Evolutionary conservation across 2,113 vertebrate species (phyloP), one percentile per base, ranked within the genome.

Genomic region (Podiceps cristatus): DNA sequence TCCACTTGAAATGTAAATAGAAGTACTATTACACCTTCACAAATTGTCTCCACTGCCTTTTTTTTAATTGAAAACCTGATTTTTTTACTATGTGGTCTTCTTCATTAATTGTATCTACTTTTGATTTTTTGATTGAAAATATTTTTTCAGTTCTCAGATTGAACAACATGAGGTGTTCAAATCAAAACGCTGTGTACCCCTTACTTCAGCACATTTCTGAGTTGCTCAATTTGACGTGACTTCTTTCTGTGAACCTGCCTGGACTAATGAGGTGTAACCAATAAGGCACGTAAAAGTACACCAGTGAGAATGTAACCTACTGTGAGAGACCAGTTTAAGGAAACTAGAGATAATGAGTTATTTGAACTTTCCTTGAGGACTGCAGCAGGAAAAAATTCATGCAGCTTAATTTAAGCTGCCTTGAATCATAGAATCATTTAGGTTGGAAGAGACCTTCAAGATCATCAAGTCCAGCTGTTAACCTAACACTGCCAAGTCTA

Each of bases 141-240:
- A 29, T 7, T 20, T 78, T 78, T 82, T 72, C 13, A 7, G 5
- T 67, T 85, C 53, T 72, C 16, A 18, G 5, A 15, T 22, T 42
- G 31, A 88, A 79, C 75, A 31, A 13, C 0, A 0, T 37, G 8
- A 7, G 6, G 2, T 29, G 31, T 75, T 78, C n/a, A 74, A 71
- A 82, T 55, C 17, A 45, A 74, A 45, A 3, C 53, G 2, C 18
- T 31, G 5, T 9, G 9, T 44, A 28, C 17, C 44, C 4, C 16
- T 60, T 14, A 28, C 14, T 71, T 75, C 47, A 42, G 7, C 28
- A 58, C 14, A 8, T 81, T 90, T 58, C 77, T 74, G 40, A 69
- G n/a, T 23, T 3, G 2, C 31, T 73, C 8, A 29, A 0, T 11
- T 28, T 63, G n/a, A 55, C 25, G 56, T 73, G 4, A 16, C 8